phyloP scores from a whole-genome alignment of 2,797 vertebrate species.

The Gouania willdenowi region DNA sequence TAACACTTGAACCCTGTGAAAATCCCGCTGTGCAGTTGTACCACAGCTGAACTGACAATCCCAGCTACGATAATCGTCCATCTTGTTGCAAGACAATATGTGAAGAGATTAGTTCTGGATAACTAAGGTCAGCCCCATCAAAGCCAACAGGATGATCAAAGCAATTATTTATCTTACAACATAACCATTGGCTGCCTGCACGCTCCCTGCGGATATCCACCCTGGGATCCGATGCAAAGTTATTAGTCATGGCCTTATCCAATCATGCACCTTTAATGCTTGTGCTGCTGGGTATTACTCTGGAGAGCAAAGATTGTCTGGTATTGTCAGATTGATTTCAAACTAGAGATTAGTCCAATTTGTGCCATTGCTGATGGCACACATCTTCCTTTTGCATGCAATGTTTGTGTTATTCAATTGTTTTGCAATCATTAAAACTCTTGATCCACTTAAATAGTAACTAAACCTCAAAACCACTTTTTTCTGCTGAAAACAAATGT shows the following conservation, averaged over 20 bases:
- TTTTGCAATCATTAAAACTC: too few relatives aligned
- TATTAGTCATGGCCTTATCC: conserved; percentile 65
- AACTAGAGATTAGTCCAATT: conserved; percentile 53
- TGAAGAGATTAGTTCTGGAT: conserved; percentile 8
- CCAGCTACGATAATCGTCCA: conserved; percentile 7
- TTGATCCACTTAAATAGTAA: too few relatives aligned
- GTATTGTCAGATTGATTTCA: conserved; percentile 59
- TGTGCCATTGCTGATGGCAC: conserved; percentile 32
- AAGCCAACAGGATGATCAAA: conserved; percentile 13
- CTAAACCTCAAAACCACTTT: too few relatives aligned
- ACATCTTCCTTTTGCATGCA: conserved; percentile 7
- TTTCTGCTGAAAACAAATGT: too few relatives aligned
- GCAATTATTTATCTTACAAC: conserved; percentile 15
- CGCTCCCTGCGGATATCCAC: conserved; percentile 38
- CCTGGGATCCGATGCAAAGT: conserved; percentile 47
- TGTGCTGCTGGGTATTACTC: conserved; percentile 41
- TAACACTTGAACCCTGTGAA: neutral
- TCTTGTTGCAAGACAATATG: conserved; percentile 9
- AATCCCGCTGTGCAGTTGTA: neutral
- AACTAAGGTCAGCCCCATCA: conserved; percentile 4
- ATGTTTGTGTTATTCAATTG: too few relatives aligned
- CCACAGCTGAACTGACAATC: neutral
- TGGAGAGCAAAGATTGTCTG: conserved; percentile 55
- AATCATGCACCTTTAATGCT: conserved; percentile 51
- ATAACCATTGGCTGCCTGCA: conserved; percentile 17